Evolutionary conservation across 2,888 invertebrate species (phyloP).

Genomic region (Volucella zonaria): DNA sequence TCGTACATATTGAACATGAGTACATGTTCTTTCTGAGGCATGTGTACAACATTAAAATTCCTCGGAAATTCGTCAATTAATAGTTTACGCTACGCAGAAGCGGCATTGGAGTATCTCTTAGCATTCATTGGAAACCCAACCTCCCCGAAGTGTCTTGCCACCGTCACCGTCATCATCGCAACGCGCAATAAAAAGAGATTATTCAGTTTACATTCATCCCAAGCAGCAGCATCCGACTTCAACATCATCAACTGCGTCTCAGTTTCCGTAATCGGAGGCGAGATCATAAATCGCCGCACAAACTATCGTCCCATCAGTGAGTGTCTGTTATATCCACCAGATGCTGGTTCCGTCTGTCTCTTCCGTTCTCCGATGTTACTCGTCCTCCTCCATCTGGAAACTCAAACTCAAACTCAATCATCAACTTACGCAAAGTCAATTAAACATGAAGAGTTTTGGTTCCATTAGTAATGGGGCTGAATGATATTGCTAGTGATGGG

Average conservation of each 20-base stretch:
- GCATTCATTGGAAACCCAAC: not conserved
- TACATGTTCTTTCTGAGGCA: no score
- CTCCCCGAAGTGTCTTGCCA: not conserved
- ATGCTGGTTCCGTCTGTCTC: not conserved
- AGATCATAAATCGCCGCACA: slow-evolving; percentile 46
- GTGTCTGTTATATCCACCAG: not conserved
- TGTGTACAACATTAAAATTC: not conserved
- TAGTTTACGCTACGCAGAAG: slow-evolving; percentile 22
- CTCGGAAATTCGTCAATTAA: slow-evolving; percentile 34
- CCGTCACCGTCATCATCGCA: not conserved
- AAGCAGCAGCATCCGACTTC: slow-evolving; percentile 20
- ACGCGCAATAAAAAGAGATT: slow-evolving; percentile 18
- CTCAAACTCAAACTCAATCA: slow-evolving; percentile 3
- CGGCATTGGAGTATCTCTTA: slow-evolving; percentile 2
- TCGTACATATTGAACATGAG: no score
- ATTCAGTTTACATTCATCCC: slow-evolving; percentile 19
- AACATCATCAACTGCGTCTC: not conserved
- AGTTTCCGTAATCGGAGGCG: slow-evolving; percentile 22
- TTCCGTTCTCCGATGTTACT: not conserved
- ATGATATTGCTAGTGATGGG: no score
- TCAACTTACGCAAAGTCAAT: slow-evolving; percentile 13
- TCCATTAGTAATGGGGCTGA: no score
- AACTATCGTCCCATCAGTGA: not conserved
- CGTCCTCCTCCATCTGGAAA: not conserved
- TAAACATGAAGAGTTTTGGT: not conserved